Base-by-base conservation (phyloP, 2,888 invertebrate genomes). In the Stratiomys singularior region DNA sequence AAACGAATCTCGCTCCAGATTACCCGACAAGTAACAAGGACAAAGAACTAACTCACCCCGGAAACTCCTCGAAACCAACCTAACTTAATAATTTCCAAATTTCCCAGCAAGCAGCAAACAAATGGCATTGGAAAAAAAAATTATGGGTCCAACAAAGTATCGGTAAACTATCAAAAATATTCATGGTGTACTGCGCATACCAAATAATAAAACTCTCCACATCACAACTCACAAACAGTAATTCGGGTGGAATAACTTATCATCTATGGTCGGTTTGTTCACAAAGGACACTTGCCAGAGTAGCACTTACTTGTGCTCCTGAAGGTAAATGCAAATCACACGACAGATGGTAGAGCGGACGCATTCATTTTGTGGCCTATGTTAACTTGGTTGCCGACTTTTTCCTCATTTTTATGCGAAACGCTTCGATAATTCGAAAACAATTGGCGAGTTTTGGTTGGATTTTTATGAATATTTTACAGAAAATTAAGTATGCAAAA, bases 401-500 rank as follows among this genome's bases (percentile, higher is more conserved):
- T 72, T 58, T 64, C 63, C 63, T 76, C 76, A 63, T 76, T 63
- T 76, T 76, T 76, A 64, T 47, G 63, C 46, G 76, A 76, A 76
- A 76, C 76, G 76, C 76, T 76, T 60, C 46, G 76, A 63, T 76
- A 76, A 76, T 76, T 76, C 60, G 60, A 63, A 64, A 64, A 76
- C 76, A 76, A 76, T 76, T 64, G 63, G 64, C 30, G 18, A 47
- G 15, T 28, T 76, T 76, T 46, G 46, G 63, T 47, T 76, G 76
- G 64, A 60, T 77, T 77, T 77, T 58, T 69, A 37, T 69, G 77
- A 77, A 77, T 76, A 76, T 77, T 77, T 77, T 71, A 77, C 77
- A 77, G 69, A 77, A 77, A 77, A 77, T 77, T 77, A 77, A 77
- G 69, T 77, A 77, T 77, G 77, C 69, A 77, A 77, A 77, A 71